phyloP scores from a whole-genome alignment of 2,888 invertebrate genomes.

The Parapristionchus giblindavisi region DNA sequence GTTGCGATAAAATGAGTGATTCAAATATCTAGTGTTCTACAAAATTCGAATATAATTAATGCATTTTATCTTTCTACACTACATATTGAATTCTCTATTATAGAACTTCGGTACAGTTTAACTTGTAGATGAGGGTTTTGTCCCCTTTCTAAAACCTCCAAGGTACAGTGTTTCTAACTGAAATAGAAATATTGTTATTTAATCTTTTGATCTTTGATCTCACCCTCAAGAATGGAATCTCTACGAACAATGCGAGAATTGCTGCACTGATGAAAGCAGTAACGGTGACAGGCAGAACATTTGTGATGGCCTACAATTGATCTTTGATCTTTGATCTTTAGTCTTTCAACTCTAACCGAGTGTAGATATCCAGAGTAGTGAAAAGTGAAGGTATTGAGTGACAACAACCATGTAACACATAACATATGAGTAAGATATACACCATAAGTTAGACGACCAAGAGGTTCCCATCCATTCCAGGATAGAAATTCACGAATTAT shows the following conservation, averaged over 20 bases:
- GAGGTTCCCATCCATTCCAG: neutral
- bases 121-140: too few species aligned
- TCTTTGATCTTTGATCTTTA: neutral
- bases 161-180: too few species aligned
- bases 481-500: conserved; percentile 11
- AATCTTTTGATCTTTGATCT: too few species aligned
- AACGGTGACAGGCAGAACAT: neutral
- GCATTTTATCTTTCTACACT: too few species aligned
- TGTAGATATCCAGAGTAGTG: conserved; percentile 2
- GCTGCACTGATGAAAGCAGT: conserved; percentile 13
- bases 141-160: too few species aligned
- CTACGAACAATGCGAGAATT: neutral
- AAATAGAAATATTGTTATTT: too few species aligned
- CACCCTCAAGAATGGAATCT: conserved; percentile 13
- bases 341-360: neutral
- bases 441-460: conserved; percentile 5
- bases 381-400: neutral
- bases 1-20: too few species aligned
- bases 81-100: too few species aligned
- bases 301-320: conserved; percentile 7
- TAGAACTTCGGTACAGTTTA: too few species aligned
- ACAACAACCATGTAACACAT: conserved; percentile 4
- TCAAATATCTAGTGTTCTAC: too few species aligned
- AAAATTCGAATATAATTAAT: too few species aligned
- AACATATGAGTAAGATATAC: conserved; percentile 20